Conservation (phyloP, 2,888 invertebrate genomes). For the Tipula unca region DNA sequence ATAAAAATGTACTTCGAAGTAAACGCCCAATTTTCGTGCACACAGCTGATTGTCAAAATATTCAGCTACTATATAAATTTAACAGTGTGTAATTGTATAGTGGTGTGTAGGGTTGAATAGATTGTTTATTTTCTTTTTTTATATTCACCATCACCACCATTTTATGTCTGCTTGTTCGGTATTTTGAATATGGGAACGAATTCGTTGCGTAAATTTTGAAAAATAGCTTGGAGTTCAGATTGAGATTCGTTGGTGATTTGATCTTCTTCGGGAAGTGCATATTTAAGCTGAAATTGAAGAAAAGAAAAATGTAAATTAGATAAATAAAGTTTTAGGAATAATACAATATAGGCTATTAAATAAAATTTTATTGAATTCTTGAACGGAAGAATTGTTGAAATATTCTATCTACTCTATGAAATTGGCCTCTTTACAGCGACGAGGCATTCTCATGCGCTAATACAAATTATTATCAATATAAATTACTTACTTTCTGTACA, state of each 20-base stretch:
- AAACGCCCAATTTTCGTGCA: slow-evolving; percentile 8
- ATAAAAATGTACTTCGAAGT: neutral
- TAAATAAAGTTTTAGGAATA: too few species aligned
- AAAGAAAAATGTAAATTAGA: neutral
- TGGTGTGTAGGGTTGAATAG: neutral
- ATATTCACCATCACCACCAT: neutral
- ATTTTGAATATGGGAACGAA: neutral
- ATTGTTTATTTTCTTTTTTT: neutral
- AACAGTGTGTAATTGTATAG: neutral
- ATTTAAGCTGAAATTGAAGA: neutral
- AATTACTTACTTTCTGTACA: neutral
- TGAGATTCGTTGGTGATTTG: neutral
- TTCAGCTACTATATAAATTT: neutral
- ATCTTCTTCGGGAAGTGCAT: neutral
- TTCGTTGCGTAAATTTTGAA: neutral
- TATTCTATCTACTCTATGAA: too few species aligned
- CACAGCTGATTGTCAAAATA: neutral
- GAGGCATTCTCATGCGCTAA: too few species aligned
- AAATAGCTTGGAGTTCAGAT: neutral
- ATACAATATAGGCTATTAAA: too few species aligned
- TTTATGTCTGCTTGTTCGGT: neutral
- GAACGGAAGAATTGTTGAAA: too few species aligned
- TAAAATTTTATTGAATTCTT: too few species aligned
- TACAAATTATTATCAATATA: neutral
- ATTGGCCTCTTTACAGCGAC: too few species aligned